Conservation (phyloP, 1,140 invertebrate genomes). For the Sycophila sp. region DNA sequence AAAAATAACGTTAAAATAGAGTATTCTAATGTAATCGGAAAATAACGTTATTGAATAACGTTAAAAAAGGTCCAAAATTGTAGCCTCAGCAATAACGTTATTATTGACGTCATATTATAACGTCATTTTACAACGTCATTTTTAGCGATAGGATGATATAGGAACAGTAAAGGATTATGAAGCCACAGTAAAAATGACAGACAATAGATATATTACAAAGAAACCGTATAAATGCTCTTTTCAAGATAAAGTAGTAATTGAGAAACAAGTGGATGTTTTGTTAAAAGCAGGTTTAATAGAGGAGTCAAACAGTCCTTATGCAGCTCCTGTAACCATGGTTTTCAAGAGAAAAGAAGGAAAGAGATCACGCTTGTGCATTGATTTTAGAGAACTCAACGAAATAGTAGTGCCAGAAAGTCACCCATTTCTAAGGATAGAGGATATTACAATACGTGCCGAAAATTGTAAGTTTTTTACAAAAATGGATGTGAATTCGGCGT, state of each 20-base stretch:
- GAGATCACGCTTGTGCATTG: slow-evolving; percentile 42
- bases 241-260: slow-evolving; percentile 27
- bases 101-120: no score
- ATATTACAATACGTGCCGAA: slow-evolving; percentile 39
- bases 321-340: slow-evolving; percentile 53
- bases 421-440: slow-evolving; percentile 56
- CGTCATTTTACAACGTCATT: no score
- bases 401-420: slow-evolving; percentile 50
- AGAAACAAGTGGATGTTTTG: slow-evolving; percentile 17
- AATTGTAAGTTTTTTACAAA: slow-evolving; percentile 54
- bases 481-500: slow-evolving; percentile 59
- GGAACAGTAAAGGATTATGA: slow-evolving; percentile 21
- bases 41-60: no score
- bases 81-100: no score
- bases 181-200: slow-evolving; percentile 6
- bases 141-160: no score
- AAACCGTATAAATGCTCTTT: slow-evolving; percentile 7
- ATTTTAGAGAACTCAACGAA: slow-evolving; percentile 38
- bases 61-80: no score
- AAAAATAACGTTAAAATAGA: no score
- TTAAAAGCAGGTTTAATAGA: slow-evolving; percentile 30
- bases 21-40: no score
- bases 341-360: slow-evolving; percentile 52
- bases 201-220: slow-evolving; percentile 7
- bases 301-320: slow-evolving; percentile 47